Conservation (phyloP, 2,113 vertebrate species). For the Sturnus vulgaris region DNA sequence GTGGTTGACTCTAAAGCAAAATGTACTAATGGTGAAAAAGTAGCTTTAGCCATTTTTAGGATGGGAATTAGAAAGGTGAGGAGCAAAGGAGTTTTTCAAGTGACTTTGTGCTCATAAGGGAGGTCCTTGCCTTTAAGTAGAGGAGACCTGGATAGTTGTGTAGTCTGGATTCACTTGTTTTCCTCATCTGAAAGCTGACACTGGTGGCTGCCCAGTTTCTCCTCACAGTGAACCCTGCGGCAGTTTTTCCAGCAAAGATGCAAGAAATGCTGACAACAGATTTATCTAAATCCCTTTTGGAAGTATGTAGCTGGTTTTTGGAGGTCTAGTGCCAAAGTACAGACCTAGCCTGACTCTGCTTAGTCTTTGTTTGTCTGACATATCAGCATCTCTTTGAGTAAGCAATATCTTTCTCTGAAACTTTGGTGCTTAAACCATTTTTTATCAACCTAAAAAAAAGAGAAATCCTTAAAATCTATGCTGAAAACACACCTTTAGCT, state of each 20-base stretch:
- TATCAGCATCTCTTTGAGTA: neutral
- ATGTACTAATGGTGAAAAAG: neutral
- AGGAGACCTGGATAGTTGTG: accelerated
- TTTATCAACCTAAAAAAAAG: neutral
- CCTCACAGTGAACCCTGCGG: neutral
- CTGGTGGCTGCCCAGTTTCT: neutral
- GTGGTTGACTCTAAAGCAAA: neutral
- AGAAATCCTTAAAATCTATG: neutral
- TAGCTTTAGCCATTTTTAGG: neutral
- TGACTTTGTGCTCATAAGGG: neutral
- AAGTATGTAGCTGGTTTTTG: neutral
- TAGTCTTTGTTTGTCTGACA: neutral
- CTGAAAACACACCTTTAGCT: neutral
- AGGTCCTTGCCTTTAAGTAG: neutral
- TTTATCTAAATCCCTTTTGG: neutral
- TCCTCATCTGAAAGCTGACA: neutral
- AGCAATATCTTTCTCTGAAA: neutral
- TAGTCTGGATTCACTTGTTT: neutral
- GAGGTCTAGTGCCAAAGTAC: neutral
- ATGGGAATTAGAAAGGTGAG: neutral
- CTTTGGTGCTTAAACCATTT: neutral
- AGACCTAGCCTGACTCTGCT: neutral
- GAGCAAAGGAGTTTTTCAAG: neutral
- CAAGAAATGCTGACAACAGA: neutral
- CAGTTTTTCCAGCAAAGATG: neutral